Evolutionary conservation across 2,888 invertebrate species (phyloP).

Genomic region (Myathropa florea): DNA sequence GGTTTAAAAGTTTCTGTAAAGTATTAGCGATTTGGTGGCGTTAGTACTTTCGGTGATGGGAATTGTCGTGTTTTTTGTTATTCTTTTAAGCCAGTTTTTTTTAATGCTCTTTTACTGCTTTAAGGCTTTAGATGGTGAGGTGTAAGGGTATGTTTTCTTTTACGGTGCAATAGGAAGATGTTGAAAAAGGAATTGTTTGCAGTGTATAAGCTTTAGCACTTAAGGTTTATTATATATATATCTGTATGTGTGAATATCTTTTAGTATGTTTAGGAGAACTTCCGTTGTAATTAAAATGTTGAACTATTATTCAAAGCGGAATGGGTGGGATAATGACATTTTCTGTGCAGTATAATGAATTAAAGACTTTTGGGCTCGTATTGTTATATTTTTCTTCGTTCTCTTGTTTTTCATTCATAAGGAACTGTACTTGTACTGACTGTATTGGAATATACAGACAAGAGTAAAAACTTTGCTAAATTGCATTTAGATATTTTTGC

Average conservation of each 20-base stretch:
- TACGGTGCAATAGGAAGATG: slow-evolving; percentile 23
- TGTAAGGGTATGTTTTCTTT: slow-evolving; percentile 29
- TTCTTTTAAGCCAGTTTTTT: neutral
- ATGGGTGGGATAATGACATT: slow-evolving; percentile 34
- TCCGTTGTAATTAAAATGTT: slow-evolving; percentile 66
- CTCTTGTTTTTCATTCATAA: neutral
- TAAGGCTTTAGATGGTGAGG: slow-evolving; percentile 14
- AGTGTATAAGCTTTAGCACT: slow-evolving; percentile 5
- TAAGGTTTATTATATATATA: slow-evolving; percentile 35
- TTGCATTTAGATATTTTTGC: too few species aligned
- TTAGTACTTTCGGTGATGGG: slow-evolving; percentile 30
- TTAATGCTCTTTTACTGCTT: neutral
- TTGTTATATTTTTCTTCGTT: slow-evolving; percentile 3
- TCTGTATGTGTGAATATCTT: neutral
- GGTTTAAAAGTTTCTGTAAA: slow-evolving; percentile 37
- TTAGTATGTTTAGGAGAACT: slow-evolving; percentile 46
- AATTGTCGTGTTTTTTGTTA: slow-evolving; percentile 31
- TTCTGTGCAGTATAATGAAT: slow-evolving; percentile 16
- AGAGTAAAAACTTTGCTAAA: too few species aligned
- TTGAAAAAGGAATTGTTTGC: slow-evolving; percentile 15
- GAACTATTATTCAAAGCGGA: slow-evolving; percentile 46
- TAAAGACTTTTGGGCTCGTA: slow-evolving; percentile 6
- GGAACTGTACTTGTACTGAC: too few species aligned
- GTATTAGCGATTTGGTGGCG: slow-evolving; percentile 48
- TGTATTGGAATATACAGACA: too few species aligned